Evolutionary conservation across 1,140 invertebrate species (phyloP).

Genomic region (Meloidogyne chitwoodi): DNA sequence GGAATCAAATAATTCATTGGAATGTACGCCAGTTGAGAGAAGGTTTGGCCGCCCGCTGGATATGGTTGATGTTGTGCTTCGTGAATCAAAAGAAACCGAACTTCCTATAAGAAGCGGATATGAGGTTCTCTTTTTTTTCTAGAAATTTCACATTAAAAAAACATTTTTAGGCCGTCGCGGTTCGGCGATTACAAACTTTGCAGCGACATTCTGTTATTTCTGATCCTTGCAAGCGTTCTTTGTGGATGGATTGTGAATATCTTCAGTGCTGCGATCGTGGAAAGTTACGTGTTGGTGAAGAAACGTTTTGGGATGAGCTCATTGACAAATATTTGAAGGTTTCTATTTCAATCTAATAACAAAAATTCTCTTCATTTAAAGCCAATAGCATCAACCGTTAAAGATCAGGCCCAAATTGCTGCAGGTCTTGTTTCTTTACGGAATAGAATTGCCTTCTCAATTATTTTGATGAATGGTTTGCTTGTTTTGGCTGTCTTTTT

Average conservation of each 20-base stretch:
- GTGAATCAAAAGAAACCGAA: constrained; percentile 6
- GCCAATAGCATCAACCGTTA: constrained; percentile 37
- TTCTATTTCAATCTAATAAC: not conserved
- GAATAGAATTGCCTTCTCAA: constrained; percentile 64
- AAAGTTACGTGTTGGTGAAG: constrained; percentile 41
- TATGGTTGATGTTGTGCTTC: constrained; percentile 19
- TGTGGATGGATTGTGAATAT: constrained; percentile 58
- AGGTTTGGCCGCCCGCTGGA: constrained; percentile 1
- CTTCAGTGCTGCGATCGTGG: constrained; percentile 48
- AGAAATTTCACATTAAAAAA: not conserved
- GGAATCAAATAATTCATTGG: not conserved
- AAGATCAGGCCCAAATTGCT: constrained; percentile 56
- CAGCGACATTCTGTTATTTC: not conserved
- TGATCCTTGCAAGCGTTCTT: constrained; percentile 15
- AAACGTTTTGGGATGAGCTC: constrained; percentile 54
- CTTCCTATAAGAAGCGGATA: constrained; percentile 9
- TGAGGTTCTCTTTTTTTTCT: constrained; percentile 1
- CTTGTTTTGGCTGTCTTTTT: constrained; percentile 64
- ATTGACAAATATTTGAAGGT: constrained; percentile 57
- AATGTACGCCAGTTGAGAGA: not conserved
- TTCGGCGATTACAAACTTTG: constrained; percentile 14
- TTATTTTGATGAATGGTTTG: constrained; percentile 64
- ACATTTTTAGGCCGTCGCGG: constrained; percentile 24
- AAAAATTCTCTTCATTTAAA: constrained; percentile 12
- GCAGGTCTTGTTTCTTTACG: constrained; percentile 61